Percentiles rank a stretch among this genome's conserved stretches.
Conservation (phyloP, 2,113 vertebrate genomes). For the Solea senegalensis region DNA sequence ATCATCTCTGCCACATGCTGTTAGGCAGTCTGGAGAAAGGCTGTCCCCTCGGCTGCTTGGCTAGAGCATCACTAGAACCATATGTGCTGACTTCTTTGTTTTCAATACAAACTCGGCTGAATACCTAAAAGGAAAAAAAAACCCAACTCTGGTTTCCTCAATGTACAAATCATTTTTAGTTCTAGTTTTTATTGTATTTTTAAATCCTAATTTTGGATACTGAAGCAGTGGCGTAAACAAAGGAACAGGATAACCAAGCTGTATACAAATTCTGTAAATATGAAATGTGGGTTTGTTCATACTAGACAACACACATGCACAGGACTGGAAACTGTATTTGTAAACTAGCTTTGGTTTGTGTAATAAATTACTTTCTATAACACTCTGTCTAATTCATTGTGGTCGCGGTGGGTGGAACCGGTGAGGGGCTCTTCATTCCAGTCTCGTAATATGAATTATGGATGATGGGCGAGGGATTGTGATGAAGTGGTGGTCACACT, state of each 20-base stretch:
- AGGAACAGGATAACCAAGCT: conserved; percentile 74
- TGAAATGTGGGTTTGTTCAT: conserved; percentile 76
- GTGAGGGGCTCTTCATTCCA: conserved; percentile 1
- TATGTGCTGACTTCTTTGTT: conserved; percentile 59
- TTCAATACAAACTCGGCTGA: conserved; percentile 60
- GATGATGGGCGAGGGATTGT: conserved; percentile 2
- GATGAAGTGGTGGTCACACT: background rate
- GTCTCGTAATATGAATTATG: conserved; percentile 26
- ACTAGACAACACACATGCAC: conserved; percentile 75
- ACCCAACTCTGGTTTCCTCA: conserved; percentile 48
- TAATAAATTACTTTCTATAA: conserved; percentile 86
- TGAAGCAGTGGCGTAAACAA: conserved; percentile 67
- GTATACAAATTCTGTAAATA: conserved; percentile 83
- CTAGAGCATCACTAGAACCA: conserved; percentile 56
- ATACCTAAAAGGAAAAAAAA: conserved; percentile 45
- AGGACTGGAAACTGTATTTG: conserved; percentile 84
- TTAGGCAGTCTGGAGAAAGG: conserved; percentile 67
- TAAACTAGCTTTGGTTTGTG: conserved; percentile 86
- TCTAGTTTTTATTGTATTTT: conserved; percentile 70
- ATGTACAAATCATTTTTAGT: conserved; percentile 77
- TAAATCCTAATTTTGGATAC: conserved; percentile 66
- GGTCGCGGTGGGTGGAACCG: background rate
- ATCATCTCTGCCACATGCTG: conserved; percentile 74
- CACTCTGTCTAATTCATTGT: conserved; percentile 50
- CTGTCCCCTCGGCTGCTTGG: conserved; percentile 71